phyloP scores from a whole-genome alignment of 2,797 vertebrate species.

The Poeciliopsis presidionis region DNA sequence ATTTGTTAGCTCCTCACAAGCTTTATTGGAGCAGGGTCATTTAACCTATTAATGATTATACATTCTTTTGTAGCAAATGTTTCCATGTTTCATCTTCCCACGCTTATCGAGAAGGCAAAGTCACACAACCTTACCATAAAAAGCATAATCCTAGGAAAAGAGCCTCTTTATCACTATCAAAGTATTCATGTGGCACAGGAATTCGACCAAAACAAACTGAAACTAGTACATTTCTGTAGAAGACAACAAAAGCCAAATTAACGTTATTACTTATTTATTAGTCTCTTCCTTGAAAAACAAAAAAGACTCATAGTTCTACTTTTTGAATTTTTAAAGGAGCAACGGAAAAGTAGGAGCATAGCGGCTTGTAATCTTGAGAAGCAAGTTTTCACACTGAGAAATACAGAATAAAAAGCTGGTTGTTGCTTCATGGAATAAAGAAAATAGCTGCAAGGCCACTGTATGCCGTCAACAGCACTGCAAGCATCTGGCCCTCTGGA shows the following conservation, averaged over 20 bases:
- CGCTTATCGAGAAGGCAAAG: background rate
- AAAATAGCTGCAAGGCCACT: conserved; percentile 27
- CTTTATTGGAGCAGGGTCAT: background rate
- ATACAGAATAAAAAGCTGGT: conserved; percentile 30
- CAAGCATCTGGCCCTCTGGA: conserved; percentile 23
- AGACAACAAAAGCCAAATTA: conserved; percentile 1
- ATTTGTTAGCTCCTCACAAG: background rate
- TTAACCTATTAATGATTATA: background rate
- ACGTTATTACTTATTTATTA: background rate
- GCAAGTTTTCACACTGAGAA: conserved; percentile 26
- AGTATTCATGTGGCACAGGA: background rate
- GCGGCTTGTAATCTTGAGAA: conserved; percentile 8
- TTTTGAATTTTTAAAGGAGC: conserved; percentile 16
- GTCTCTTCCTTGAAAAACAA: background rate
- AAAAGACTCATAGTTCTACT: background rate
- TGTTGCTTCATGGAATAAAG: conserved; percentile 22
- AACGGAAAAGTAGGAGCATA: background rate
- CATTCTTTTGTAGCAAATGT: background rate
- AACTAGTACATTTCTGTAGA: background rate
- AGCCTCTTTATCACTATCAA: conserved; percentile 3
- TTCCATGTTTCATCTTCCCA: background rate
- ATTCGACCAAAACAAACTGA: conserved; percentile 9
- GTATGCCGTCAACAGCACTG: conserved; percentile 18
- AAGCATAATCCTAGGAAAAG: background rate
- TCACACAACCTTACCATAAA: background rate